Evolutionary conservation across 2,888 invertebrate genomes (phyloP), one percentile per base, ranked within the genome.

Genomic region (Morpho helenor): DNA sequence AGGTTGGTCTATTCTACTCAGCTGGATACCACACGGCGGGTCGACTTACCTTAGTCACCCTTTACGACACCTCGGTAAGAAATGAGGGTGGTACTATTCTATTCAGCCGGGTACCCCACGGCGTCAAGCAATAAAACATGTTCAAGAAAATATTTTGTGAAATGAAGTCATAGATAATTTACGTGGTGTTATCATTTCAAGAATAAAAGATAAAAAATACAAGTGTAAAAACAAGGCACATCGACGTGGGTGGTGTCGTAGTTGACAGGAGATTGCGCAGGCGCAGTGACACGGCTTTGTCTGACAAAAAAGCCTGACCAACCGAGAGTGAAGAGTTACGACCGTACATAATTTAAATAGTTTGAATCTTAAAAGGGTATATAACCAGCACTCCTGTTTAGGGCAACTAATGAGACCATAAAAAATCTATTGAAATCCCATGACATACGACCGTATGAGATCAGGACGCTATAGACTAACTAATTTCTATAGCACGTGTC

Each of bases 191-290:
- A 46, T 41, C 9, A 41, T 10, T 40, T 42, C 41, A 40, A 39
- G 23, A 48, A 23, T 10, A n/a, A 8, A 42, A 48, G 43, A 42
- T 48, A 48, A 54, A 49, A 48, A 7, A 16, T 47, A 48, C 54
- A 59, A 66, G 59, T 52, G 52, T 53, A 55, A 41, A 48, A 45
- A 62, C 41, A 31, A 61, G 49, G 60, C 66, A 56, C 55, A 64
- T 64, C 72, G 46, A 67, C 69, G 73, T 75, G 74, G 82, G 82
- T 74, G 82, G 82, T 75, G 72, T 71, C 71, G 70, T 70, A 67
- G 73, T 69, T 47, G 70, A 68, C 72, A 71, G 69, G 68, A 62
- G 68, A 60, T 62, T 62, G 71, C 59, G 60, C 62, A 61, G 68
- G 71, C 74, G 77, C 75, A 73, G 64, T 72, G 72, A 77, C 71